Evolutionary conservation across 2,888 invertebrate species (phyloP).

Genomic region (Drosophila niveifrons): DNA sequence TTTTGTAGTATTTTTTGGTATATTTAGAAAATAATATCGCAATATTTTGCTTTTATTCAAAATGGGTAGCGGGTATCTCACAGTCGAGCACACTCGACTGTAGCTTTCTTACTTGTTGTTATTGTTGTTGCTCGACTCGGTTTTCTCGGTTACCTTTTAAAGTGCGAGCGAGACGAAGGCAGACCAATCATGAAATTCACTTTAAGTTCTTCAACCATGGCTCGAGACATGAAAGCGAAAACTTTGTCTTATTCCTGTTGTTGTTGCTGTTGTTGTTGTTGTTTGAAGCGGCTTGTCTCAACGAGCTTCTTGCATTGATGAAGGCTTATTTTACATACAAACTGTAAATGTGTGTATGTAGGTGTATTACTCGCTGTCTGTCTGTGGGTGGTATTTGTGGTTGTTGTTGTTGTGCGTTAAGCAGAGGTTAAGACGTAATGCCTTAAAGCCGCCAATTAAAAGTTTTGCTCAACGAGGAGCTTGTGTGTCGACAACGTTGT

Average conservation of each 20-base stretch:
- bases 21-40: too few species aligned
- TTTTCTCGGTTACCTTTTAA: conserved; percentile 38
- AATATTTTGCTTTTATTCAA: too few species aligned
- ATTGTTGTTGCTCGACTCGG: conserved; percentile 5
- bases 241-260: conserved; percentile 53
- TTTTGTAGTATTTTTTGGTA: too few species aligned
- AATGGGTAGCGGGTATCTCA: too few species aligned
- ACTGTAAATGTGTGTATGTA: conserved; percentile 16
- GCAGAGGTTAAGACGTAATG: conserved; percentile 47
- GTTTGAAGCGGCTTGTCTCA: conserved; percentile 38
- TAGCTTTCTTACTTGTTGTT: too few species aligned
- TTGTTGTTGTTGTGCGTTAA: conserved; percentile 31
- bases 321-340: conserved; percentile 54
- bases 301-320: conserved; percentile 62
- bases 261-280: conserved; percentile 29
- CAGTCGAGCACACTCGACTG: too few species aligned
- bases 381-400: conserved; percentile 36
- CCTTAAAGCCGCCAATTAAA: conserved; percentile 78
- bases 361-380: conserved; percentile 1
- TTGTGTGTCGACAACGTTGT: conserved; percentile 7
- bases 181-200: conserved; percentile 64
- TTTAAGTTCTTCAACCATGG: conserved; percentile 64
- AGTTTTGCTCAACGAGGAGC: conserved; percentile 54
- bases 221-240: conserved; percentile 69
- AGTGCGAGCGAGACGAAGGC: conserved; percentile 23